Conservation (phyloP, 2,113 vertebrate genomes). For the Cyphomyrus discorhynchus region DNA sequence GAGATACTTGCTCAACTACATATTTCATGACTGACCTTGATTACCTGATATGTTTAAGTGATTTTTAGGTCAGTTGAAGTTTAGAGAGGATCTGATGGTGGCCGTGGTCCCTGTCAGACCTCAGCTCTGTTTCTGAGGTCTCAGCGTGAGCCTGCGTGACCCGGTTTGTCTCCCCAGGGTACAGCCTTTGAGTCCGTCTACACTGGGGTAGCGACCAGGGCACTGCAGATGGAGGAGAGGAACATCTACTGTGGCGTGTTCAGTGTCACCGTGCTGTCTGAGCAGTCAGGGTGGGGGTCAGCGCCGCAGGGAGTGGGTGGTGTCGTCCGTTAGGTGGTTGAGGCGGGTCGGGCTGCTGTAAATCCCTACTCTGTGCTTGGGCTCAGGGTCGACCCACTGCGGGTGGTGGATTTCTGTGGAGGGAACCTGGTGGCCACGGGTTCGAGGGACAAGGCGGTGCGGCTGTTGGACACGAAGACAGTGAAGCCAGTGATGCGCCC, state of each 20-base stretch:
- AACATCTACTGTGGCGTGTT: conserved; percentile 81
- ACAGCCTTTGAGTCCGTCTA: conserved; percentile 54
- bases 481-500: conserved; percentile 29
- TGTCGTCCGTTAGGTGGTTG: neutral
- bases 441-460: conserved; percentile 58
- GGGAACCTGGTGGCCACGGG: conserved; percentile 60
- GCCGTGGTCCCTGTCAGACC: neutral
- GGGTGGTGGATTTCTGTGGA: conserved; percentile 68
- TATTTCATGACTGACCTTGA: neutral
- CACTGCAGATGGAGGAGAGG: conserved; percentile 72
- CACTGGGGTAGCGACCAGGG: conserved; percentile 52
- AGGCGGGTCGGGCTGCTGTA: neutral
- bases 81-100: neutral
- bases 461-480: conserved; percentile 45
- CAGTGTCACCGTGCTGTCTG: conserved; percentile 56
- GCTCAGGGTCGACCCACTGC: conserved; percentile 60
- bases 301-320: neutral
- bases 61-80: neutral
- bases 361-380: neutral
- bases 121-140: neutral
- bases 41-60: neutral
- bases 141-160: neutral
- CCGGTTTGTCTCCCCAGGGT: conserved; percentile 27
- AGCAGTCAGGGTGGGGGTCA: conserved; percentile 48
- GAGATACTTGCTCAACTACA: neutral